Evolutionary conservation across 2,888 invertebrate genomes (phyloP).

Genomic region (Coelopa pilipes): DNA sequence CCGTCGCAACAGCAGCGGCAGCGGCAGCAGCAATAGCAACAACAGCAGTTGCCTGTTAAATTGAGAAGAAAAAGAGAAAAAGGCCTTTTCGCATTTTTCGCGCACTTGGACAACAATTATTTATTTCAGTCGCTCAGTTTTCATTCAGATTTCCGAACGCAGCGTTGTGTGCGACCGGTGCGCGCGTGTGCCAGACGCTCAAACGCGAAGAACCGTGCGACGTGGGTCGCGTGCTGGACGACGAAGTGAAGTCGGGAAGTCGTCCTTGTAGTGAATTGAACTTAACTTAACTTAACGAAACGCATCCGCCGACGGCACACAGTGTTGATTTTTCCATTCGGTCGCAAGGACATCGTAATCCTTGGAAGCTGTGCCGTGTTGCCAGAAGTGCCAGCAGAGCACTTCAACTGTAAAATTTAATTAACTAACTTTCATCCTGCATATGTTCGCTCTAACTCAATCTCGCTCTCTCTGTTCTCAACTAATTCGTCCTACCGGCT

Average conservation of each 20-base stretch:
- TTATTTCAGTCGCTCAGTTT: slow-evolving; percentile 56
- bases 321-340: background rate
- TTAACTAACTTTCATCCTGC: no score
- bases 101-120: slow-evolving; percentile 37
- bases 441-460: no score
- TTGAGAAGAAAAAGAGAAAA: slow-evolving; percentile 7
- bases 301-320: no score
- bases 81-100: slow-evolving; percentile 32
- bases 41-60: background rate
- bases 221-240: slow-evolving; percentile 9
- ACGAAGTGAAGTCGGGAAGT: background rate
- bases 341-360: slow-evolving; percentile 11
- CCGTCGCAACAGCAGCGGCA: background rate
- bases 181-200: slow-evolving; percentile 32
- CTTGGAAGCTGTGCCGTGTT: slow-evolving; percentile 18
- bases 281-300: background rate
- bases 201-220: slow-evolving; percentile 9
- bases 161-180: slow-evolving; percentile 31
- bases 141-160: slow-evolving; percentile 63
- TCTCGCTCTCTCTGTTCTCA: background rate
- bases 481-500: background rate
- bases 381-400: slow-evolving; percentile 56
- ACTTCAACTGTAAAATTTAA: slow-evolving; percentile 41
- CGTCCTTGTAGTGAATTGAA: background rate
- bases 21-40: slow-evolving; percentile 13